A percentile compares a stretch with the other conserved stretches of the same genome.
phyloP scores from a whole-genome alignment of 2,888 invertebrate species.

The Hirtodrosophila trivittata region DNA sequence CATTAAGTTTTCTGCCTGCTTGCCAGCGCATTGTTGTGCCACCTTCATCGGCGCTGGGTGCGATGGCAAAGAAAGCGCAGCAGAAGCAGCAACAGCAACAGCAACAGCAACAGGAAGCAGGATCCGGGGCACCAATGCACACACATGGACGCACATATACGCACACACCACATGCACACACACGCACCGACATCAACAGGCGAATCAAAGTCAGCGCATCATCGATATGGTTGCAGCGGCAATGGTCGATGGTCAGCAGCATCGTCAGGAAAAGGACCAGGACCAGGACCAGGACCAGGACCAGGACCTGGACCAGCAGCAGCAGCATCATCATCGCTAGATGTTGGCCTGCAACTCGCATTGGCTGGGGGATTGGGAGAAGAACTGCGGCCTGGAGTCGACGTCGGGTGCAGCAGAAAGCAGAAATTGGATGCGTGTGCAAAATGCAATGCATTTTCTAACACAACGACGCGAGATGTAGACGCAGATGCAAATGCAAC shows the following conservation, averaged over 20 bases:
- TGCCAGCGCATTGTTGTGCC: conserved; percentile 54
- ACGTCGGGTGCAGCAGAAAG: conserved; percentile 9
- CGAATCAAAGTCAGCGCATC: conserved; percentile 78
- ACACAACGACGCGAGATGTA: conserved; percentile 73
- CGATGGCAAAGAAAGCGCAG: conserved; percentile 68
- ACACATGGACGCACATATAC: conserved; percentile 9
- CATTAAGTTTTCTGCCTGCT: conserved; percentile 74
- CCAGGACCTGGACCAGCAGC: conserved; percentile 9
- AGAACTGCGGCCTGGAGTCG: conserved; percentile 6
- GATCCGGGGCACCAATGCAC: conserved; percentile 28
- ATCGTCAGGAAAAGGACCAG: conserved; percentile 36
- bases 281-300: neutral
- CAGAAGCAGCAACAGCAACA: conserved; percentile 40
- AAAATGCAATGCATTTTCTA: conserved; percentile 76
- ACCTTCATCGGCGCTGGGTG: conserved; percentile 42
- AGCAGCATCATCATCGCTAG: conserved; percentile 24
- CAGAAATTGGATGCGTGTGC: conserved; percentile 81
- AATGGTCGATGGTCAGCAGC: conserved; percentile 42
- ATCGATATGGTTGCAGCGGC: conserved; percentile 68
- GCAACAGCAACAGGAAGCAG: conserved; percentile 36
- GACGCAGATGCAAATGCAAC: conserved; percentile 71
- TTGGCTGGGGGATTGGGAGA: conserved; percentile 3
- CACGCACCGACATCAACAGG: conserved; percentile 57
- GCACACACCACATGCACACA: conserved; percentile 5
- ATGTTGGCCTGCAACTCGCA: conserved; percentile 22